A percentile compares a stretch with the other conserved stretches of the same genome.
Evolutionary conservation across 2,797 vertebrate species (phyloP).

Genomic region (Aulostomus chinensis): DNA sequence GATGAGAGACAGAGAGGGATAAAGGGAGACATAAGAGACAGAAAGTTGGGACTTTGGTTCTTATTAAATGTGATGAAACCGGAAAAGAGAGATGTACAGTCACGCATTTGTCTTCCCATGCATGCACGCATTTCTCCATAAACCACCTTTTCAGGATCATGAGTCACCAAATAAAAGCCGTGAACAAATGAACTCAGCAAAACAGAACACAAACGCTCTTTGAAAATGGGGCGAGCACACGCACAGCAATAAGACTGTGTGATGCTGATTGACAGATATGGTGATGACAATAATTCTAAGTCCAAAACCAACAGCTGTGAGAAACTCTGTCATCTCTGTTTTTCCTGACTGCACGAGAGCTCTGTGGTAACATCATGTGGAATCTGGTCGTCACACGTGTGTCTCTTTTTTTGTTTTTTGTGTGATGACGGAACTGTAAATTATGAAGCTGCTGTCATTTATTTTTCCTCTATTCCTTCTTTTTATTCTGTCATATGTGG

Average conservation of each 20-base stretch:
- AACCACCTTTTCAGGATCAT: no score
- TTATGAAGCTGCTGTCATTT: conserved; percentile 56
- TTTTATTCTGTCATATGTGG: conserved; percentile 28
- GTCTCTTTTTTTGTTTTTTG: conserved; percentile 35
- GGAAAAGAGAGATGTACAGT: no score
- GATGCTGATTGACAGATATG: conserved; percentile 56
- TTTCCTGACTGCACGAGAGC: conserved; percentile 44
- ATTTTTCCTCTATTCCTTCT: conserved; percentile 27
- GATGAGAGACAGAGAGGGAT: neutral
- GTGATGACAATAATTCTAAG: conserved; percentile 64
- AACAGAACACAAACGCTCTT: conserved; percentile 11
- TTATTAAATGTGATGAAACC: no score
- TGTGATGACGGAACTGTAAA: conserved; percentile 54
- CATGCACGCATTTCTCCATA: no score
- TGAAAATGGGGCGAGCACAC: conserved; percentile 28
- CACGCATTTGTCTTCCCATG: no score
- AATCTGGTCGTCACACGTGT: conserved; percentile 27
- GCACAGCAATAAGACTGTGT: conserved; percentile 38
- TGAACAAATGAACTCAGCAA: conserved; percentile 22
- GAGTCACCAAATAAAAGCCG: conserved; percentile 33
- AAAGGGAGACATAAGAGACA: neutral
- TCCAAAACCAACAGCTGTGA: conserved; percentile 62
- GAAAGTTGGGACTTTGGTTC: neutral
- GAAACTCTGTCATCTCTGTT: conserved; percentile 26
- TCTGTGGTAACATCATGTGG: conserved; percentile 32